Base-by-base conservation (phyloP, 37 sponge, comb jelly and placozoan species). In the Ianthella basta region DNA sequence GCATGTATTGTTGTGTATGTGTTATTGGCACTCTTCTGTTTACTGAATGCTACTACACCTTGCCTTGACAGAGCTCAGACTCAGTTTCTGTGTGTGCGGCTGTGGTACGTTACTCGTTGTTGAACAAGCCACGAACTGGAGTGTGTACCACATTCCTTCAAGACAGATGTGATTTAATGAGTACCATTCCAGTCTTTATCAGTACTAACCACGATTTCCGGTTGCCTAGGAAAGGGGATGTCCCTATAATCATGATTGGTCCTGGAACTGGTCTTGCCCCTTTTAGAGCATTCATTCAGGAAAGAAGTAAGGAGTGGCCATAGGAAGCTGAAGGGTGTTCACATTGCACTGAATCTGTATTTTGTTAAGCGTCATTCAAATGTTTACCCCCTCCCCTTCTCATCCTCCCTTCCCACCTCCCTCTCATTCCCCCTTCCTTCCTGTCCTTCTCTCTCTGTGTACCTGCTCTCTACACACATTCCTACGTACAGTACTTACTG, bases 181-280 rank as follows among this genome's bases (percentile, higher is more conserved):
- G 78, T 44, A 37, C n/a, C 21, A 55, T 79, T 59, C 86, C 90
- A 1, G 86, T 89, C 24, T 89, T 89, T 68, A 89, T 89, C 39
- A 86, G 87, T 24, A 64, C 59, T 56, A 90, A 90, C 60, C 91
- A 83, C 0, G 87, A 90, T 80, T 90, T 90, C 80, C 61, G 91
- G 37, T 68, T 90, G 18, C 91, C 91, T 36, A 13, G 19, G 19
- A 72, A 86, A 56, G 83, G 79, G 60, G 72, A 79, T 15, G n/a
- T 83, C 27, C 91, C 87, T 64, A 72, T 86, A 13, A 86, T 90
- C 55, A 86, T 90, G 91, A 90, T 90, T 55, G 91, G 91, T 0
- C 90, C 90, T 15, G 90, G 90, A 25, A 90, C 90, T 39, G 90
- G 90, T 27, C 81, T 90, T 21, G 91, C 91, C 63, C 91, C 91